Evolutionary conservation across 2,888 invertebrate species (phyloP).

Genomic region (Platycheirus albimanus): DNA sequence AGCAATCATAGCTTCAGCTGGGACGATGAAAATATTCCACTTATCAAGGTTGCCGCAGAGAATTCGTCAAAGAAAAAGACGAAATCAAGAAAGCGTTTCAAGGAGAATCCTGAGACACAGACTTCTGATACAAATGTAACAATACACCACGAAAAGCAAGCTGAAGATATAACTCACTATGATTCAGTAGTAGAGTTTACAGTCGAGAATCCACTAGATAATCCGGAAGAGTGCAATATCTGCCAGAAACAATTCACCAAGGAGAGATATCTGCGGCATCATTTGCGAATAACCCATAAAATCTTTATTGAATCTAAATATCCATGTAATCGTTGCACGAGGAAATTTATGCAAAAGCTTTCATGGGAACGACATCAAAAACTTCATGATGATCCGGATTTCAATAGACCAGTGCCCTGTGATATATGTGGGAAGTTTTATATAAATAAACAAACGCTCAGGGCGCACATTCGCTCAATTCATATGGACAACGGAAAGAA

Average conservation of each 20-base stretch:
- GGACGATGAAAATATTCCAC: slow-evolving; percentile 62
- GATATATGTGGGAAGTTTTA: slow-evolving; percentile 57
- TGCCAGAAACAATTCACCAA: slow-evolving; percentile 64
- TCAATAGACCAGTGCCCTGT: slow-evolving; percentile 54
- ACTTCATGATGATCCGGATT: slow-evolving; percentile 61
- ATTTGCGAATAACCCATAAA: slow-evolving; percentile 57
- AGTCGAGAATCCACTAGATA: slow-evolving; percentile 42
- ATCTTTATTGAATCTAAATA: slow-evolving; percentile 57
- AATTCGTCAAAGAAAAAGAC: not conserved
- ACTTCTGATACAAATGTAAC: not conserved
- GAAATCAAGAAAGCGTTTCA: slow-evolving; percentile 5
- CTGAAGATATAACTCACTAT: not conserved
- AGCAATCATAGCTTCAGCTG: slow-evolving; percentile 2
- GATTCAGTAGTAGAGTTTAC: slow-evolving; percentile 34
- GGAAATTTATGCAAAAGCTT: slow-evolving; percentile 66
- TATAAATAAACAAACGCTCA: slow-evolving; percentile 59
- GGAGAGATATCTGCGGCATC: slow-evolving; percentile 60
- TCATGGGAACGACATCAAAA: slow-evolving; percentile 57
- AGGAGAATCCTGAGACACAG: not conserved
- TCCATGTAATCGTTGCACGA: slow-evolving; percentile 56
- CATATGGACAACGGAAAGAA: slow-evolving; percentile 58
- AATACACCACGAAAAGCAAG: not conserved
- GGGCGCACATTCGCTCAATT: slow-evolving; percentile 56
- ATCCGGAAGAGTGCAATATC: slow-evolving; percentile 65
- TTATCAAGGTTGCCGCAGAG: slow-evolving; percentile 33